Evolutionary conservation across 2,113 vertebrate genomes (phyloP).

Genomic region (Gallinago paraguaiae): DNA sequence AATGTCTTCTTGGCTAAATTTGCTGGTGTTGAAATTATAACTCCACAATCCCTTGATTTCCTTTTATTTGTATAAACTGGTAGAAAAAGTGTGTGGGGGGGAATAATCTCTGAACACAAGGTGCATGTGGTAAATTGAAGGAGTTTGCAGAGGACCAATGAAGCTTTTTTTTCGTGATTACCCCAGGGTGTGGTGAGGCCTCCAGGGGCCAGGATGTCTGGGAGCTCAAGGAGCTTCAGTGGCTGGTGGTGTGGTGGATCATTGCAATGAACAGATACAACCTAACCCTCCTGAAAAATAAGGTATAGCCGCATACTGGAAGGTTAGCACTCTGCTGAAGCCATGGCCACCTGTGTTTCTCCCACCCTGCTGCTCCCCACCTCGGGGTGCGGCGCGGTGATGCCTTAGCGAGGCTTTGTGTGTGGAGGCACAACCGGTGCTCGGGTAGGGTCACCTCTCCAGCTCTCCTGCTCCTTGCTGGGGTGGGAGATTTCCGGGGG

Average conservation of each 20-base stretch:
- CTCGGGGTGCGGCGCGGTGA: fast-evolving
- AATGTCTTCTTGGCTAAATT: background rate
- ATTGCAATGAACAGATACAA: background rate
- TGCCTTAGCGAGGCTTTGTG: fast-evolving
- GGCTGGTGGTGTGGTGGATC: background rate
- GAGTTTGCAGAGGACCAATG: background rate
- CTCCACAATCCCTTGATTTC: background rate
- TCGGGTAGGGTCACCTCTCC: fast-evolving
- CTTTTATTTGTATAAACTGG: background rate
- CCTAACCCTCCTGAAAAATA: background rate
- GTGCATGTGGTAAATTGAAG: background rate
- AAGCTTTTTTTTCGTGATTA: background rate
- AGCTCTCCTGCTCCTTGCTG: background rate
- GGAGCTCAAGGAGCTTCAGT: background rate
- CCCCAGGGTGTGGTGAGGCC: background rate
- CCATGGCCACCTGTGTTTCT: fast-evolving
- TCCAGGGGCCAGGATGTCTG: background rate
- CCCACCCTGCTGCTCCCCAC: fast-evolving
- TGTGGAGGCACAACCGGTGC: fast-evolving
- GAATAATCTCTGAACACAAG: background rate
- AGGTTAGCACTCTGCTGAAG: background rate
- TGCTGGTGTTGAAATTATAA: background rate
- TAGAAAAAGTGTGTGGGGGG: fast-evolving
- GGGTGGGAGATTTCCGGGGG: background rate
- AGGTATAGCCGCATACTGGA: fast-evolving